Evolutionary conservation across 2,888 invertebrate species (phyloP), one percentile per base, ranked within the genome.

Genomic region (Corythucha ciliata): DNA sequence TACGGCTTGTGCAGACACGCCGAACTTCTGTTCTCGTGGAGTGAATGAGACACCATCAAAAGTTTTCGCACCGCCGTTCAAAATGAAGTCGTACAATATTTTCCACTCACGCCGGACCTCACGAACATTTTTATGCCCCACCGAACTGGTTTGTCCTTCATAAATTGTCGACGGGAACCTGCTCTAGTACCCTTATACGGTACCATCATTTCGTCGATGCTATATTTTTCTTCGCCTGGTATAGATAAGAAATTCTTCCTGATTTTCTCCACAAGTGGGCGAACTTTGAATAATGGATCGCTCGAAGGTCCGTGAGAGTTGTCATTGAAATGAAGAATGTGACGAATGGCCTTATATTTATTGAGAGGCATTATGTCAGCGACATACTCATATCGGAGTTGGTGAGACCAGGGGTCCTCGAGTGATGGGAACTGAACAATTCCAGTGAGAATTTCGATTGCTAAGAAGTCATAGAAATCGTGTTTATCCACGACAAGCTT

Each of bases 161-260:
- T n/a, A n/a, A n/a, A n/a, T n/a, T n/a, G n/a, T n/a, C 58, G 46
- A n/a, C 63, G 48, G 6, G 54, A 63, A 1, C 64, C 66, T 1
- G 65, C 64, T 51, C 61, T 65, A 2, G 29, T 60, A 0, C 63
- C 64, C 50, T 65, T 65, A 54, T 65, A 65, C n/a, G 64, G 64
- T 5, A 66, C 57, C 61, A 66, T 63, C 63, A 64, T 63, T 54
- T 65, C 63, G 54, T 64, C 65, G 3, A 66, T 57, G 37, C 60
- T 61, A 48, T 60, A 64, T 16, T 56, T 51, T 10, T 47, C 58
- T 57, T 62, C 64, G 51, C 56, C 57, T 51, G 61, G 58, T 39
- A 59, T 40, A 20, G 29, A 22, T 8, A 48, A 33, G 18, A 46
- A 55, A 39, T 57, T 57, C 22, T 24, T 22, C 3, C 20, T 4